phyloP scores from a whole-genome alignment of 2,797 vertebrate species.

The Chiloscyllium punctatum region DNA sequence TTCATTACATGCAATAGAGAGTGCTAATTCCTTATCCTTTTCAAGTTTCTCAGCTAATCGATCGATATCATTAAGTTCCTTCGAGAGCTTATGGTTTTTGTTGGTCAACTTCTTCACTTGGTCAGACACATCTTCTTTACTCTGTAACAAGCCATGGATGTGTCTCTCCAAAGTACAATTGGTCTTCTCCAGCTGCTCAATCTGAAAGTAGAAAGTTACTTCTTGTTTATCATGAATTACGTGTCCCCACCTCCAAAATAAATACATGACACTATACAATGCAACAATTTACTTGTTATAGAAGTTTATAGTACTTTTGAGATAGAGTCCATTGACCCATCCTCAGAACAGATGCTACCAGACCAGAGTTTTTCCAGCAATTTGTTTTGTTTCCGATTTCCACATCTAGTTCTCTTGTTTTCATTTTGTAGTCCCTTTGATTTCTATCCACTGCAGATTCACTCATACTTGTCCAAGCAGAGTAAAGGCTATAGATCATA shows the following conservation, averaged over 20 bases:
- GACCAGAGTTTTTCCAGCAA: too few relatives aligned
- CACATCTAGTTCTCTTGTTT: background rate
- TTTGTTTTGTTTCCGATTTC: background rate
- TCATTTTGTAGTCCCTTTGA: background rate
- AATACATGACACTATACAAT: background rate
- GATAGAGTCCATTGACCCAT: too few relatives aligned
- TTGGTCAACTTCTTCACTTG: slow-evolving; percentile 52
- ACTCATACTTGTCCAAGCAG: background rate
- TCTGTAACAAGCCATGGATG: slow-evolving; percentile 53
- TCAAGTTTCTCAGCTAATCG: slow-evolving; percentile 53
- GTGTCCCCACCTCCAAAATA: background rate
- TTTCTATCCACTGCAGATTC: background rate
- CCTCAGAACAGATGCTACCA: too few relatives aligned
- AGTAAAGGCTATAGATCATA: background rate
- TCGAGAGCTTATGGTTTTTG: slow-evolving; percentile 54
- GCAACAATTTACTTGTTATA: background rate
- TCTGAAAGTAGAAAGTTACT: slow-evolving; percentile 47
- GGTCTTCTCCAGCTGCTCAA: slow-evolving; percentile 54
- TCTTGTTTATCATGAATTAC: background rate
- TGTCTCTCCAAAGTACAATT: slow-evolving; percentile 54
- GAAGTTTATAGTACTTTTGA: too few relatives aligned
- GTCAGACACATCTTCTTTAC: slow-evolving; percentile 49
- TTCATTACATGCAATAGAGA: slow-evolving; percentile 52
- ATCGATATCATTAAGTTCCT: slow-evolving; percentile 55
- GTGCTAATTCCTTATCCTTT: slow-evolving; percentile 51